phyloP scores from a whole-genome alignment of 1,140 invertebrate genomes.

The Zaprionus camerounensis region DNA sequence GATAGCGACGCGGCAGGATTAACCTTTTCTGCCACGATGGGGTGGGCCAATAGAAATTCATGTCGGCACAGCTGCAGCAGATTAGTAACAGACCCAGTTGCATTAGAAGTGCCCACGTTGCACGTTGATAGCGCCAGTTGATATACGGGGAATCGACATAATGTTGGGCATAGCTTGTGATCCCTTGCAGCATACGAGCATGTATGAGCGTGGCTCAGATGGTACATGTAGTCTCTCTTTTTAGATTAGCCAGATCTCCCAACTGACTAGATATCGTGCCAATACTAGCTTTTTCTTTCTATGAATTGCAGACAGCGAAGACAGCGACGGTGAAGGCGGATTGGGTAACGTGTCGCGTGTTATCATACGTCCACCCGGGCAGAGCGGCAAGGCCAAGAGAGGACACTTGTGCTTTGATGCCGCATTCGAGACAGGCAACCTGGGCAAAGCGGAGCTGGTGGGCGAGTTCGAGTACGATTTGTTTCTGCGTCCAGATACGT shows the following conservation, averaged over 20 bases:
- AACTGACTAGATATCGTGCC: not conserved
- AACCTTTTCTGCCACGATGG: slow-evolving; percentile 25
- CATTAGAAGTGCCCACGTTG: slow-evolving; percentile 51
- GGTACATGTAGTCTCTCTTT: slow-evolving; percentile 73
- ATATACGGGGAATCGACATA: slow-evolving; percentile 24
- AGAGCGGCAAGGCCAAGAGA: slow-evolving; percentile 91
- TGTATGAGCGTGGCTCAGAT: slow-evolving; percentile 87
- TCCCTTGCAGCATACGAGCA: slow-evolving; percentile 88
- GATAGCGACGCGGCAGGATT: slow-evolving; percentile 59
- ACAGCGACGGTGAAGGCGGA: slow-evolving; percentile 97
- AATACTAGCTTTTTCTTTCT: not conserved
- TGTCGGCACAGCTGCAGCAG: slow-evolving; percentile 37
- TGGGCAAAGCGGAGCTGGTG: slow-evolving; percentile 97
- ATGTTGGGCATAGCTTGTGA: slow-evolving; percentile 85
- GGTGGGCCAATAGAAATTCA: slow-evolving; percentile 42
- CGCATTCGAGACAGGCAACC: slow-evolving; percentile 98
- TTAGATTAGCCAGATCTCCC: not conserved
- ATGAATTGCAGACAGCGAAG: slow-evolving; percentile 92
- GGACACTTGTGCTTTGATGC: slow-evolving; percentile 99
- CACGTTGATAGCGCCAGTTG: slow-evolving; percentile 37
- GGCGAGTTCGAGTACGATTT: slow-evolving; percentile 98
- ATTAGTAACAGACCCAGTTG: slow-evolving; percentile 45
- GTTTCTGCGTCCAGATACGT: slow-evolving; percentile 97
- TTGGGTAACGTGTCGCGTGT: slow-evolving; percentile 97
- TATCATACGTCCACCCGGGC: slow-evolving; percentile 96